Conservation (phyloP, 1,140 invertebrate genomes). For the Brachionus plicatilis region DNA sequence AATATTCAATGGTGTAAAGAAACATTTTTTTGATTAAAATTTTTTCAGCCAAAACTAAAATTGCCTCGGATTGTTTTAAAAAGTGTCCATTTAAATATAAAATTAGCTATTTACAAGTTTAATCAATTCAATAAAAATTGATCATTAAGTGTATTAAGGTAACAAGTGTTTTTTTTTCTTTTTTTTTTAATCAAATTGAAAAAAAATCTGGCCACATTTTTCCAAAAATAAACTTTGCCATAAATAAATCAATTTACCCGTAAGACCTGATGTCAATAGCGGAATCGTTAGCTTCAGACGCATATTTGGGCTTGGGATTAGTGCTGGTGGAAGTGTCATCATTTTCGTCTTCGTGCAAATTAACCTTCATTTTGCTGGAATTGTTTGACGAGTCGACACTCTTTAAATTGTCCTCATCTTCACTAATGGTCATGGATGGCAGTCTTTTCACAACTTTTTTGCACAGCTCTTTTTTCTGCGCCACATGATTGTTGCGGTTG, state of each 20-base stretch:
- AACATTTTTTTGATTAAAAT: too few relatives aligned
- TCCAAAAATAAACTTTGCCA: not conserved
- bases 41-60: too few relatives aligned
- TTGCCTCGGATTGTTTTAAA: too few relatives aligned
- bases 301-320: not conserved
- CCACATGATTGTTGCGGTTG: not conserved
- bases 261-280: constrained; percentile 27
- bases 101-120: too few relatives aligned
- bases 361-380: not conserved
- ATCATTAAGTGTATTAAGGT: too few relatives aligned
- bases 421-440: constrained; percentile 1
- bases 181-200: too few relatives aligned
- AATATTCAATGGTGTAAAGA: too few relatives aligned
- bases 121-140: too few relatives aligned
- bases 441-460: not conserved
- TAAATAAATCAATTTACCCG: not conserved
- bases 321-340: not conserved
- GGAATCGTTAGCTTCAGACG: not conserved
- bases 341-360: not conserved
- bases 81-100: too few relatives aligned
- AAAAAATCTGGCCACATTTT: not conserved
- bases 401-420: constrained; percentile 20
- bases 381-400: not conserved
- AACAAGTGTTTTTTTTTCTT: too few relatives aligned
- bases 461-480: not conserved